Percentiles rank a stretch among this genome's conserved stretches.
Conservation (phyloP, 2,797 vertebrate genomes). For the Melanotaenia boesemani region DNA sequence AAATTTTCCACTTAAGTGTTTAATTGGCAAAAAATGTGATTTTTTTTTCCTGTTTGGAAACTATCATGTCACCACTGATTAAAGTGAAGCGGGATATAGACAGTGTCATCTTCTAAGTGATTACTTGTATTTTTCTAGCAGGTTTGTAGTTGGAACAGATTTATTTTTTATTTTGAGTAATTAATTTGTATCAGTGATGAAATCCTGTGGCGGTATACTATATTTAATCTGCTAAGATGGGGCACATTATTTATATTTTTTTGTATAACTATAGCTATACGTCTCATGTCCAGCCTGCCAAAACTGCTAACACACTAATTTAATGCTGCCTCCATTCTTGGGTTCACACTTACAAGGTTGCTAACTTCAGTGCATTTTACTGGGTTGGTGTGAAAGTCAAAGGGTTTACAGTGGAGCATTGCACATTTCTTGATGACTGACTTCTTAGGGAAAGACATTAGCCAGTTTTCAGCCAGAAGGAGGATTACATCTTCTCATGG, state of each 20-base stretch:
- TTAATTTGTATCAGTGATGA: background rate
- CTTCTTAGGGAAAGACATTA: too few relatives aligned
- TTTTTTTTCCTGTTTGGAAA: constrained; percentile 24
- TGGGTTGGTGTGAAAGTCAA: too few relatives aligned
- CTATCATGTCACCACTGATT: background rate
- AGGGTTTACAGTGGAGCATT: too few relatives aligned
- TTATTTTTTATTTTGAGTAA: background rate
- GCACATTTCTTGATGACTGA: too few relatives aligned
- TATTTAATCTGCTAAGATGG: background rate
- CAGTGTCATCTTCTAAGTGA: background rate
- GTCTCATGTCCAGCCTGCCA: too few relatives aligned
- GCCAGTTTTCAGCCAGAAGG: too few relatives aligned
- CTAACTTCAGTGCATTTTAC: too few relatives aligned
- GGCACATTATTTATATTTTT: too few relatives aligned
- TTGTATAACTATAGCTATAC: too few relatives aligned
- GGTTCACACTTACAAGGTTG: background rate
- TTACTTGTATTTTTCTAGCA: background rate
- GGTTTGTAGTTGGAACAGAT: background rate
- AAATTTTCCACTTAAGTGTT: constrained; percentile 42
- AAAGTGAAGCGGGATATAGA: background rate
- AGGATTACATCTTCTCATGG: too few relatives aligned
- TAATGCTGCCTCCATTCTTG: background rate
- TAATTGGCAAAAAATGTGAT: constrained; percentile 12
- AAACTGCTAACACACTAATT: too few relatives aligned
- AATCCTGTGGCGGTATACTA: background rate